Conservation (phyloP, 1,140 invertebrate genomes). For the Sitodiplosis mosellana region DNA sequence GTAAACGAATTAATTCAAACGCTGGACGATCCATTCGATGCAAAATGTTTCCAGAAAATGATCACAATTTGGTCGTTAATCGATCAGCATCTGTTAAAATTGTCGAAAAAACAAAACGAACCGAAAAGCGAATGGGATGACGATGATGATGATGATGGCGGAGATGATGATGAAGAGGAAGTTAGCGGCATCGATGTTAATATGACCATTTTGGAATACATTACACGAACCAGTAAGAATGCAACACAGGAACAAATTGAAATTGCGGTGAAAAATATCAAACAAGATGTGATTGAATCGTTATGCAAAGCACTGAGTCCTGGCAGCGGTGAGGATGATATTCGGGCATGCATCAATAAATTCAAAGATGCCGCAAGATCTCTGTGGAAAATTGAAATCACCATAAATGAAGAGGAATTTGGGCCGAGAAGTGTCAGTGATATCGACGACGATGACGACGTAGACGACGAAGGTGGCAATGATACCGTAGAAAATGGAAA, state of each 20-base stretch:
- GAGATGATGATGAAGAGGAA: not conserved
- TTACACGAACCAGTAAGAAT: conserved; percentile 4
- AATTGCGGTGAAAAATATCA: not conserved
- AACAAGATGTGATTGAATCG: not conserved
- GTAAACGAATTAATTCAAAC: conserved; percentile 17
- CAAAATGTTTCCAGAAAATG: conserved; percentile 3
- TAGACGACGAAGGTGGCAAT: too few relatives aligned
- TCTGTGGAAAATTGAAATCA: not conserved
- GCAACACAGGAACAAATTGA: not conserved
- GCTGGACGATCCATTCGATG: conserved; percentile 8
- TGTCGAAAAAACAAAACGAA: not conserved
- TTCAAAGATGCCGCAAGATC: not conserved
- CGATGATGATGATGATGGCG: not conserved
- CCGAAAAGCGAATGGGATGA: not conserved
- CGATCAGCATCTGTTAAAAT: not conserved
- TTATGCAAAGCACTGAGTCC: conserved; percentile 1
- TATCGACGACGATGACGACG: too few relatives aligned
- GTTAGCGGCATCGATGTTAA: conserved; percentile 1
- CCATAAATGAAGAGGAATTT: too few relatives aligned
- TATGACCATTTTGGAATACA: conserved; percentile 5
- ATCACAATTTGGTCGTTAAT: conserved; percentile 6
- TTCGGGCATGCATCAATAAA: conserved; percentile 3
- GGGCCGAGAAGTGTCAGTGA: too few relatives aligned
- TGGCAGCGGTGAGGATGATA: conserved; percentile 2
- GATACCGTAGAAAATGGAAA: too few relatives aligned